These are phyloP conservation scores for Yasuhikotakia modesta DNA, from an alignment of 2,797 vertebrate species.

Conservation along the genomic window DNA sequence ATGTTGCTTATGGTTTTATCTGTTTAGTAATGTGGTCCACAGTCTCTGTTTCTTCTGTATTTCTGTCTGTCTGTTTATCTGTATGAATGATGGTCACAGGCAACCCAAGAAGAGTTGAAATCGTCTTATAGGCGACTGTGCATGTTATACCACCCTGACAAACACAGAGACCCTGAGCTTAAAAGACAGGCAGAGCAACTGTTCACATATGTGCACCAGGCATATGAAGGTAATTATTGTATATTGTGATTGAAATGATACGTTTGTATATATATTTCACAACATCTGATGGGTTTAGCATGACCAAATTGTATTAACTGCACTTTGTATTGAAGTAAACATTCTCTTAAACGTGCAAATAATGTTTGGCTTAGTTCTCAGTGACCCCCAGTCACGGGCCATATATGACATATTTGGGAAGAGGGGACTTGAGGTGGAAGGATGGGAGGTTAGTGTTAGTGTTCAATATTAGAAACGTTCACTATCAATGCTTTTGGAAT, in stretches of 20 bases:
- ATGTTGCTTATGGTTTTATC: not conserved
- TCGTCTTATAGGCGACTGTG: constrained; percentile 92
- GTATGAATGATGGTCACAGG: constrained; percentile 71
- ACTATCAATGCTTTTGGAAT: not conserved
- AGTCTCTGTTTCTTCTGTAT: not conserved
- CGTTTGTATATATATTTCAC: too few relatives aligned
- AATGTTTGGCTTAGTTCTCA: constrained; percentile 81
- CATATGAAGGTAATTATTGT: constrained; percentile 87
- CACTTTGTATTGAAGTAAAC: too few relatives aligned
- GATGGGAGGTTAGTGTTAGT: constrained; percentile 89
- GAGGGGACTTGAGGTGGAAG: constrained; percentile 97
- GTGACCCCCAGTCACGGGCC: constrained; percentile 92
- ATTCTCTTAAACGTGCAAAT: not conserved
- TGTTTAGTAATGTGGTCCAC: not conserved
- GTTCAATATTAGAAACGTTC: not conserved
- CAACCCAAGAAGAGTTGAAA: constrained; percentile 92
- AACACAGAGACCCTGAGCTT: constrained; percentile 93
- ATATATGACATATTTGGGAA: constrained; percentile 98
- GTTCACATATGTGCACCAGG: constrained; percentile 94
- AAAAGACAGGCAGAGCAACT: constrained; percentile 91
- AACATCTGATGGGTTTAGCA: too few relatives aligned
- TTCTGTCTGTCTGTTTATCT: not conserved
- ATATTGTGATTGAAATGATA: too few relatives aligned
- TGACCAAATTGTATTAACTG: too few relatives aligned
- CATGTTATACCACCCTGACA: constrained; percentile 98